These are phyloP conservation scores for Micrasema longulum DNA, from an alignment of 1,140 invertebrate species.

Conservation along the genomic window DNA sequence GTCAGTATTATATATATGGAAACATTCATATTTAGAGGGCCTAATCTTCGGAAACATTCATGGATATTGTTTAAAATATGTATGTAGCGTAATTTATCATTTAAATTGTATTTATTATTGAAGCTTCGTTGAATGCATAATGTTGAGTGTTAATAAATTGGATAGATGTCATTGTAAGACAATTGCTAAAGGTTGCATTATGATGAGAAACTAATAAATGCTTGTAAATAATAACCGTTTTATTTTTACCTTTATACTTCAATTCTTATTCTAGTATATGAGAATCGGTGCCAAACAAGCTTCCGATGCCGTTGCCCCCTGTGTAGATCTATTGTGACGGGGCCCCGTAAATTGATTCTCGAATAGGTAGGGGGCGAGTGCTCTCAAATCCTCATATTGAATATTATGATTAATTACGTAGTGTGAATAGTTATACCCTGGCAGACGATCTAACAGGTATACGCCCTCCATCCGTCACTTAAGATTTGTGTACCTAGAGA, in stretches of 20 bases:
- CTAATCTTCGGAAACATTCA: slow-evolving; percentile 37
- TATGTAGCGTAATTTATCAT: slow-evolving; percentile 46
- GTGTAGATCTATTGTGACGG: no score
- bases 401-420: neutral
- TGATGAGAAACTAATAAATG: slow-evolving; percentile 53
- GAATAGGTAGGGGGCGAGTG: neutral
- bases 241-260: slow-evolving; percentile 11
- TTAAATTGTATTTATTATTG: slow-evolving; percentile 45
- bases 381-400: neutral
- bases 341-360: no score
- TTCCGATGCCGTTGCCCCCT: no score
- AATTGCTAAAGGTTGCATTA: slow-evolving; percentile 52
- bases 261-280: neutral
- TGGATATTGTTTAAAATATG: slow-evolving; percentile 33
- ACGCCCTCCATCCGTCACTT: no score
- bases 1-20: slow-evolving; percentile 37
- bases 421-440: neutral
- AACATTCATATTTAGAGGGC: slow-evolving; percentile 41
- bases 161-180: slow-evolving; percentile 47
- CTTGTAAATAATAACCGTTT: slow-evolving; percentile 52
- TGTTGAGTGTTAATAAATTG: slow-evolving; percentile 51
- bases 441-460: neutral
- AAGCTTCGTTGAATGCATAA: slow-evolving; percentile 53
- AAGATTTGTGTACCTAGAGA: no score
- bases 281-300: no score